Evolutionary conservation across 64 coral and sea anemone species (phyloP), one percentile per base, ranked within the genome.

Genomic region (Orbicella faveolata): DNA sequence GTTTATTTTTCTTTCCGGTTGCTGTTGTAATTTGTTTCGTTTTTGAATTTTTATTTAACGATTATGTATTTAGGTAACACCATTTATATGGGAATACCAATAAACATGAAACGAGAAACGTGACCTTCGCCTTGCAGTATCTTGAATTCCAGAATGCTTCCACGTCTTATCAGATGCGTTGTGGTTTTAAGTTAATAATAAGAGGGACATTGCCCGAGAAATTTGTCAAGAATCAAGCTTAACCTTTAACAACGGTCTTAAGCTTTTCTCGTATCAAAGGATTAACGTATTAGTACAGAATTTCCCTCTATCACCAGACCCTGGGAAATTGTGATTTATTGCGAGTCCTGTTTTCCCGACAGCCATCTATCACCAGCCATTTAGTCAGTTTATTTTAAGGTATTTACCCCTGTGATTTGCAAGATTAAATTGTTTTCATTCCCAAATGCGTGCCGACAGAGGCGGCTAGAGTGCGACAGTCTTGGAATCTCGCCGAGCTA

Each of bases 381-480:
- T 79, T 79, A 26, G 48, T 59, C 77, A 79, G 77, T 79, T 79
- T 57, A 79, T 79, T 26, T 79, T 57, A 16, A 79, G 20, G 21
- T n/a, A 78, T 79, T 26, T 57, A 21, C 37, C 10, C 75, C 19
- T 51, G 21, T 78, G 10, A 70, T 70, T 70, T 23, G 21, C 75
- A 78, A 78, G 75, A 78, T 78, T 78, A 78, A 78, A 78, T 78
- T 78, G 75, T 78, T 78, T 78, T 78, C 36, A 78, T 44, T 78
- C 19, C 75, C 75, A 78, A 78, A 78, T 78, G 37, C 37, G 17
- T 52, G 41, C 75, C 44, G 75, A 78, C 75, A 78, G 75, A 78
- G 18, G 20, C 37, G 18, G 37, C 4, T 6, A 33, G 25, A 70
- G 67, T 26, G 10, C 1, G 67, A 70, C 55, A 59, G 21, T 33